These are phyloP conservation scores for Bucco capensis DNA, from an alignment of 2,113 vertebrate species.

Conservation along the genomic window DNA sequence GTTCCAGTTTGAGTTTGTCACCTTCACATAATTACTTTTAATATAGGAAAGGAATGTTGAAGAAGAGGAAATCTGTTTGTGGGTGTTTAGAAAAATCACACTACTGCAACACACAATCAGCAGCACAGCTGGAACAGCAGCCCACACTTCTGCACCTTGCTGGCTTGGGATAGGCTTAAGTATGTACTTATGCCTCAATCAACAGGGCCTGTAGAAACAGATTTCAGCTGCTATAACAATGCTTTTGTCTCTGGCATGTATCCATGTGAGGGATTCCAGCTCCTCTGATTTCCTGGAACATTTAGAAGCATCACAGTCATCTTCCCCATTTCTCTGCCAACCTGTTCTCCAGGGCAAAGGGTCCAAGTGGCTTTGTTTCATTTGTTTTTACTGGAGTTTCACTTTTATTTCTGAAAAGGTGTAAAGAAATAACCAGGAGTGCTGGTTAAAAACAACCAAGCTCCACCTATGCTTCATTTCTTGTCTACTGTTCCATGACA, in stretches of 20 bases:
- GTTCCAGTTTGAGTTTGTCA: background rate
- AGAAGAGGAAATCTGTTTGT: background rate
- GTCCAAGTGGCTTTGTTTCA: background rate
- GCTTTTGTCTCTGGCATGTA: background rate
- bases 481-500: background rate
- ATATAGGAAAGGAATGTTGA: background rate
- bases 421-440: background rate
- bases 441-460: background rate
- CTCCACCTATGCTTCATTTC: background rate
- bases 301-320: background rate
- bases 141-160: background rate
- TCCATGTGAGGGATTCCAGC: background rate
- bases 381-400: background rate
- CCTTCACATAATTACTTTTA: background rate
- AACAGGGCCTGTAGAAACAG: background rate
- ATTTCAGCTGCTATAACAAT: conserved; percentile 35
- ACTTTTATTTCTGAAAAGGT: background rate
- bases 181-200: background rate
- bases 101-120: background rate
- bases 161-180: background rate
- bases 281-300: background rate
- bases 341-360: background rate
- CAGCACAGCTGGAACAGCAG: background rate
- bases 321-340: background rate
- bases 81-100: background rate